phyloP scores from a whole-genome alignment of 2,888 invertebrate species.

The Aleiodes testaceus region DNA sequence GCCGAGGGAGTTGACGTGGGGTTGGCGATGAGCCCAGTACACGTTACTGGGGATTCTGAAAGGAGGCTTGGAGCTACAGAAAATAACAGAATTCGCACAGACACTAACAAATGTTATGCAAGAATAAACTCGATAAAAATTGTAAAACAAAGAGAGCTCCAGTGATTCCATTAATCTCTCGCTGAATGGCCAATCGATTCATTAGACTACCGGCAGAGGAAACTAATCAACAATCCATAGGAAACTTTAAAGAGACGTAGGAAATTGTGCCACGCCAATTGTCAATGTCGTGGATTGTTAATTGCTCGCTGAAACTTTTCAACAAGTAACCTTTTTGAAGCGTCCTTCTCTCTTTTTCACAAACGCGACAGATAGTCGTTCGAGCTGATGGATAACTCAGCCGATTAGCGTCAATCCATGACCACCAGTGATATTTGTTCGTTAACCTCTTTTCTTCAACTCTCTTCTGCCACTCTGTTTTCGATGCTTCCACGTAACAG shows the following conservation, averaged over 20 bases:
- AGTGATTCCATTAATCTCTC: constrained; percentile 13
- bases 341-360: constrained; percentile 25
- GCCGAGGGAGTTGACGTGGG: constrained; percentile 26
- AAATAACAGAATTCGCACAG: constrained; percentile 10
- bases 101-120: constrained; percentile 14
- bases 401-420: constrained; percentile 57
- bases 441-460: constrained; percentile 50
- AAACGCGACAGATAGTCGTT: constrained; percentile 41
- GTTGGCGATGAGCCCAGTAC: constrained; percentile 28
- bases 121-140: neutral
- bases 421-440: constrained; percentile 58
- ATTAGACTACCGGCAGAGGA: neutral
- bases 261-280: constrained; percentile 6
- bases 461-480: constrained; percentile 15
- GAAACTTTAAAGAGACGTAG: constrained; percentile 10
- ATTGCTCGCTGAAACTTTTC: constrained; percentile 27
- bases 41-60: neutral
- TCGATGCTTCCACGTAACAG: constrained; percentile 5
- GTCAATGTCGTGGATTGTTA: constrained; percentile 29
- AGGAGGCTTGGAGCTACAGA: constrained; percentile 2
- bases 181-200: constrained; percentile 15
- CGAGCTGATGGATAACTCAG: constrained; percentile 53
- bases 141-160: constrained; percentile 3
- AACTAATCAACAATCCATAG: constrained; percentile 14
- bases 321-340: constrained; percentile 22